Base-by-base conservation (phyloP, 1,140 invertebrate species). In the Chironomus striatipennis region DNA sequence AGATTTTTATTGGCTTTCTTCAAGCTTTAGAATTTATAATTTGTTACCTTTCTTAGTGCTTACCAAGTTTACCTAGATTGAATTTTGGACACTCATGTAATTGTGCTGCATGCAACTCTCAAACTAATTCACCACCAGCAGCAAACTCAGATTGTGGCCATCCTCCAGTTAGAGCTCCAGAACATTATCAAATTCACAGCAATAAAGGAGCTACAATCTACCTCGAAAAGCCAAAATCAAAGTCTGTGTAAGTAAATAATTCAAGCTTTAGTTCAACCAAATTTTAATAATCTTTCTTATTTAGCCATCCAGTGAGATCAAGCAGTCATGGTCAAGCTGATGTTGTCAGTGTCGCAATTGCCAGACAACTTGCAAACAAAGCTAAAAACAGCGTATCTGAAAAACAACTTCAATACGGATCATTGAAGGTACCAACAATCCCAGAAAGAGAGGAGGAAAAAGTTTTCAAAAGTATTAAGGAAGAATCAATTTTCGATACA, bases 291-390 rank as follows among this genome's bases (percentile, higher is more conserved):
- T 2, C 1, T 57, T 12, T 8, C 7, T n/a, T 4, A 12, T 21
- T 20, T 12, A 70, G 65, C 0, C 17, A 7, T 3, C 65, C 65
- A 70, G 20, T 18, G 7, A 6, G 18, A 70, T 18, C n/a, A 57
- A 10, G n/a, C n/a, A n/a, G 47, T n/a, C n/a, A 57, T 57, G 47
- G 47, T 8, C n/a, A 9, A 70, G 65, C 65, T 70, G 65, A 70
- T 70, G 17, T 70, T 20, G 65, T 70, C 65, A 70, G 73, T 42
- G 34, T 73, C 18, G n/a, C 73, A 7, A 42, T 73, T 18, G 73
- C 73, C 24, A 5, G 34, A 1, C 73, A 34, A 7, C n/a, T 57
- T 34, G 42, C 73, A 10, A 73, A 73, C 24, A 73, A 42, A n/a
- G 43, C 34, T 15, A 73, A 73, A 73, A 43, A 43, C 7, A 15